Evolutionary conservation across 2,888 invertebrate genomes (phyloP).

Genomic region (Lasioglossum malachurum): DNA sequence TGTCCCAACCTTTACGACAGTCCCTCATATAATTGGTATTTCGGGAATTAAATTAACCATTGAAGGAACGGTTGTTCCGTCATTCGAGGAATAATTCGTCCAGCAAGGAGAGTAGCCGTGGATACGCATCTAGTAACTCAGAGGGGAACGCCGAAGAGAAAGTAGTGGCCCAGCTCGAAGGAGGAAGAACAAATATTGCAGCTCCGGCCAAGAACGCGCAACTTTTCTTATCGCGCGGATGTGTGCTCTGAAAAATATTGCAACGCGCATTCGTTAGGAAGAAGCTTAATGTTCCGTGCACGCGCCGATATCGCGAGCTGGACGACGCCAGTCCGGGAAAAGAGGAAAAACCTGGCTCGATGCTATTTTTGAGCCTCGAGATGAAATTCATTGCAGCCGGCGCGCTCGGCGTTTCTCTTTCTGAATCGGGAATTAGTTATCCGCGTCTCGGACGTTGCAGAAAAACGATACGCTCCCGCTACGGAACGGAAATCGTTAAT

Average conservation of each 20-base stretch:
- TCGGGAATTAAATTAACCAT: background rate
- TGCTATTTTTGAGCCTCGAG: constrained; percentile 51
- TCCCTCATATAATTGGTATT: too few species aligned
- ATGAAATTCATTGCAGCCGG: constrained; percentile 50
- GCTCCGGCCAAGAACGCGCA: constrained; percentile 59
- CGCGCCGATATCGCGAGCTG: constrained; percentile 56
- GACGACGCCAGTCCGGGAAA: constrained; percentile 41
- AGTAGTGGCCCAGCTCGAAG: background rate
- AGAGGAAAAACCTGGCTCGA: constrained; percentile 40
- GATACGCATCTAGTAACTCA: background rate
- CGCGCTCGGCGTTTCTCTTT: constrained; percentile 21
- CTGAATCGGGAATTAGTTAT: constrained; percentile 37
- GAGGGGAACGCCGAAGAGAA: background rate
- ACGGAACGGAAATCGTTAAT: constrained; percentile 48
- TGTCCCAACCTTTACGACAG: too few species aligned
- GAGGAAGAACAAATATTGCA: constrained; percentile 33
- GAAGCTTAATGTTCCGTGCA: constrained; percentile 65
- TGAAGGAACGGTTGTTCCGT: background rate
- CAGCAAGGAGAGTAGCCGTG: background rate
- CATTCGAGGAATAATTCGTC: background rate
- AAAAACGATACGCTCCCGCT: constrained; percentile 25
- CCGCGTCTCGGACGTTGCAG: constrained; percentile 17
- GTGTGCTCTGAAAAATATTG: constrained; percentile 63
- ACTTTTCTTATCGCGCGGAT: constrained; percentile 65
- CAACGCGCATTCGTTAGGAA: constrained; percentile 60